Base-by-base conservation (phyloP, 2,113 vertebrate species). In the Albula glossodonta region DNA sequence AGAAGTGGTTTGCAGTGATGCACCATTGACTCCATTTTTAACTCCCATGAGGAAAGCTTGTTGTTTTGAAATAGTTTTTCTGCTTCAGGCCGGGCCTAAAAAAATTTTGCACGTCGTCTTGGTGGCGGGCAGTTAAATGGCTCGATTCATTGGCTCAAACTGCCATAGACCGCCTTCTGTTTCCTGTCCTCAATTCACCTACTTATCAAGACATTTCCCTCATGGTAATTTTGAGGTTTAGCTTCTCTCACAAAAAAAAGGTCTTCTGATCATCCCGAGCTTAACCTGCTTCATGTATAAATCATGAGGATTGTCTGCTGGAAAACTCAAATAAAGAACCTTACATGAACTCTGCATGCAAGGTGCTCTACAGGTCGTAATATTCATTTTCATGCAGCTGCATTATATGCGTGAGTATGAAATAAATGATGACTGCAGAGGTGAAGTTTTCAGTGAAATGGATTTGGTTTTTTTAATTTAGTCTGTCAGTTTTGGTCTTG, bases 31-130 rank as follows among this genome's bases (percentile, higher is more conserved):
- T 85, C 80, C 78, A 25, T 66, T 85, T 80, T 22, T 79, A 22
- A 9, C 77, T 63, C 41, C 25, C 78, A 63, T 56, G 78, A 12
- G 41, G 53, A 78, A 57, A 49, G 84, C 57, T 70, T 17, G 80
- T 81, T 85, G 84, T 85, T 60, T 80, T 57, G 31, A 79, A 63
- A 12, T 77, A n/a, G 70, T 79, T 53, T 84, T 79, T 79, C 84
- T 9, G 5, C 15, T 22, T 17, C 52, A 85, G 56, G 83, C 74
- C 52, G 49, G 70, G 13, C 49, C 77, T 85, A 13, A 50, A 63
- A 85, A 60, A 60, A 60, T 80, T 85, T 50, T 80, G 84, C 56
- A 50, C 41, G 10, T 80, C 41, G 53, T 52, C 77, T 53, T 17
- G 79, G 84, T 19, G 19, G 53, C 13, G 78, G 5, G 53, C 1